Base-by-base conservation (phyloP, 2,888 invertebrate species). In the Sarcophaga subvicina region DNA sequence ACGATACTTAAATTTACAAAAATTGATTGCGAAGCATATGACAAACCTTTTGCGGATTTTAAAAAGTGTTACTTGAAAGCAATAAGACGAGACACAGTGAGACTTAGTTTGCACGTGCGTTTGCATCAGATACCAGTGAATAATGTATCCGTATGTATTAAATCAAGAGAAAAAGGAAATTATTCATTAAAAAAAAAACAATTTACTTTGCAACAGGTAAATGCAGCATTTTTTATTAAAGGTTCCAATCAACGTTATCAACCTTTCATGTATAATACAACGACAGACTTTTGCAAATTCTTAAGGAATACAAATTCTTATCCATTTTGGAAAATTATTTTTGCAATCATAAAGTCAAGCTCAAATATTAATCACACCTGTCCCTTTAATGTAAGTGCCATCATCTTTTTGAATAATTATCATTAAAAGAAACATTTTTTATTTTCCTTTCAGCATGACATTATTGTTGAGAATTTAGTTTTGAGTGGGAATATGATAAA, bases 341-440 rank as follows among this genome's bases (percentile, higher is more conserved):
- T 14, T 1, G 4, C 4, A 4, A 71, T 27, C 2, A 12, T 73
- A 20, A 63, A 12, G 8, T 11, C 25, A 3, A 47, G 6, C 22
- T 71, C 79, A 17, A 81, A 81, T 54, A 22, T 81, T 14, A 81
- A 81, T 70, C 81, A 81, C 17, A 69, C 63, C 54, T 81, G 81
- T 70, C 81, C 81, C 4, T 75, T 11, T 27, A 47, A 81, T 70
- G 81, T 81, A 81, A 75, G 75, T 73, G 5, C 12, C 5, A 22
- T 12, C 5, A 22, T 12, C 49, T 25, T 12, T 49, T 12, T 27
- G 27, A 27, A 27, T 27, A 27, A 27, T 27, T 27, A 27, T 27
- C 25, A 25, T 25, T 25, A 25, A 25, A 25, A 3, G 27, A 27
- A 27, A 27, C 5, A 4, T 27, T 27, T 27, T 17, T 27, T 27